Percentiles rank a stretch among this genome's conserved stretches.
Conservation (phyloP, 2,888 invertebrate species). For the Drosophila borealis region DNA sequence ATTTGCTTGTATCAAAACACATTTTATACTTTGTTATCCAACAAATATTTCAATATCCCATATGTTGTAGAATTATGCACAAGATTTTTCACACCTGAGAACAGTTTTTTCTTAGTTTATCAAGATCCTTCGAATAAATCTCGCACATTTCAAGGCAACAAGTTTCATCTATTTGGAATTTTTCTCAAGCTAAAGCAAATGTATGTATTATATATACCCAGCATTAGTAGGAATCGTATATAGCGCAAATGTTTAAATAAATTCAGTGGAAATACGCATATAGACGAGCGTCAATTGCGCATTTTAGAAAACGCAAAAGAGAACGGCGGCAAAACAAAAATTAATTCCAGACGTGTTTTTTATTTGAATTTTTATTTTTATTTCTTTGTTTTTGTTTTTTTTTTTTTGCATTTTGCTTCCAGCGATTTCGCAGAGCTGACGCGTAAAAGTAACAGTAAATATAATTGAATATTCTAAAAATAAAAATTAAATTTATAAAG, state of each 20-base stretch:
- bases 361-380: slow-evolving; percentile 24
- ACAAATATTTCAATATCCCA: too few relatives aligned
- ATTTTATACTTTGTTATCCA: neutral
- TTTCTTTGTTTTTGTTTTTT: slow-evolving; percentile 7
- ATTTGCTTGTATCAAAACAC: neutral
- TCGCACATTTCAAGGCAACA: slow-evolving; percentile 33
- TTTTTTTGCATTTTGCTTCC: slow-evolving; percentile 17
- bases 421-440: slow-evolving; percentile 14
- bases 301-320: slow-evolving; percentile 47
- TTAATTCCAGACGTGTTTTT: slow-evolving; percentile 65
- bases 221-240: slow-evolving; percentile 42
- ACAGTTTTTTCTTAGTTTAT: neutral
- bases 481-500: slow-evolving; percentile 27
- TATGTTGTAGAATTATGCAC: too few relatives aligned
- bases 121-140: slow-evolving; percentile 2
- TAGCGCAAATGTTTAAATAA: slow-evolving; percentile 52
- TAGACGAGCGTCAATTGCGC: slow-evolving; percentile 64
- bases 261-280: slow-evolving; percentile 34
- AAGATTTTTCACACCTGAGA: slow-evolving; percentile 1
- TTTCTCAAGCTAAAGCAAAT: slow-evolving; percentile 34
- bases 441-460: slow-evolving; percentile 60
- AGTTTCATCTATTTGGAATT: slow-evolving; percentile 39
- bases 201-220: slow-evolving; percentile 22
- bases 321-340: slow-evolving; percentile 37
- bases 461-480: slow-evolving; percentile 56